Conservation (phyloP, 2,888 invertebrate genomes). For the Graphium colonna region DNA sequence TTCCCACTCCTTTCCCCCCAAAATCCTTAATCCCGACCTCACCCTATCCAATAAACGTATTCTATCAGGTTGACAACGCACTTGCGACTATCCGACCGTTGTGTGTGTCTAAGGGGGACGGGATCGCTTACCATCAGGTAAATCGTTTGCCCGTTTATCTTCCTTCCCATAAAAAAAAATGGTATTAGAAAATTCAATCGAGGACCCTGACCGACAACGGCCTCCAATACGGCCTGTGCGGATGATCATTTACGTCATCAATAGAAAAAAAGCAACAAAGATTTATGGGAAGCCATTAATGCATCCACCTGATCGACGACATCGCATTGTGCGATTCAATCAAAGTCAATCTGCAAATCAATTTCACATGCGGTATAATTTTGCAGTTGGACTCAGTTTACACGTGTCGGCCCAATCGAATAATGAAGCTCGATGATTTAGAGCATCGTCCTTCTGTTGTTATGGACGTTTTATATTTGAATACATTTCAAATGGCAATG, state of each 20-base stretch:
- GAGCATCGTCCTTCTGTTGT: not conserved
- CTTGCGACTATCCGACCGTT: too few species aligned
- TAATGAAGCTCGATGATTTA: not conserved
- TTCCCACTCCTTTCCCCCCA: too few species aligned
- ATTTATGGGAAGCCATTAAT: constrained; percentile 9
- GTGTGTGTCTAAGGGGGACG: too few species aligned
- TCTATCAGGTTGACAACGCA: too few species aligned
- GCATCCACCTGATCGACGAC: constrained; percentile 21
- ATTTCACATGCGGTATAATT: constrained; percentile 21
- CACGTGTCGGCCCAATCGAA: constrained; percentile 35
- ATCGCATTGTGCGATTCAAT: constrained; percentile 11
- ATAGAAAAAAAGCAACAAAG: constrained; percentile 6
- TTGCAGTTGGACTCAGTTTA: constrained; percentile 26
- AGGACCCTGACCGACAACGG: too few species aligned
- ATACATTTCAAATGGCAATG: not conserved
- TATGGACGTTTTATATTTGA: not conserved
- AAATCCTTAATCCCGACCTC: too few species aligned
- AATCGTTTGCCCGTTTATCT: too few species aligned
- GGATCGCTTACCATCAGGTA: too few species aligned
- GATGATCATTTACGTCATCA: not conserved
- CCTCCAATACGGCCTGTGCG: not conserved
- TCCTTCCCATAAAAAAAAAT: too few species aligned
- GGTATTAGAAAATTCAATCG: constrained; percentile 1
- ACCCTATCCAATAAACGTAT: too few species aligned
- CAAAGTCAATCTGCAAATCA: constrained; percentile 23